Base-by-base conservation (phyloP, 2,888 invertebrate genomes). In the Ichneumoninae sp. region DNA sequence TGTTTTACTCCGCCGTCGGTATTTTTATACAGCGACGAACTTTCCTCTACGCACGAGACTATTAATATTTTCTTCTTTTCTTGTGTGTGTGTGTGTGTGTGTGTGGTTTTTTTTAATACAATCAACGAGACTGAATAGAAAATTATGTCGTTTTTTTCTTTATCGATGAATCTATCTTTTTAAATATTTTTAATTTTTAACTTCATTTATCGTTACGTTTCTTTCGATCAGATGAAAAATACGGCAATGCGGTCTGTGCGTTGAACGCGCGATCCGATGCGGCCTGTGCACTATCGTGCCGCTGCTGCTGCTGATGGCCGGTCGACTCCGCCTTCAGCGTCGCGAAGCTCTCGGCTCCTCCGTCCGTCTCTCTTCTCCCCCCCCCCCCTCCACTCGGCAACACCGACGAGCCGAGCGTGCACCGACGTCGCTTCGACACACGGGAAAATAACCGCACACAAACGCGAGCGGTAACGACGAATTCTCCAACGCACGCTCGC, bases 231-330 rank as follows among this genome's bases (percentile, higher is more conserved):
- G 75, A 81, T 33, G 74, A 75, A 83, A 85, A 90, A 88, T 90
- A 90, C 92, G 88, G 91, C 92, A 92, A 91, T 92, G 91, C 91
- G 90, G 91, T 87, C 90, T 66, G 75, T 66, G 75, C 87, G 87
- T 86, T 85, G 82, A 85, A 87, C 87, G 86, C 85, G 86, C 79
- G 82, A 85, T 83, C 79, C 79, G 78, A 69, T 87, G 89, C 88
- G 68, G 86, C 83, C 85, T 85, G 87, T 88, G 85, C 82, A 87
- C 86, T 91, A 87, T 86, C 88, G 88, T 81, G 70, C 68, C 74
- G 63, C 71, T 78, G 87, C 84, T 80, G 63, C 65, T 71, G 76
- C 16, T 78, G 68, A 40, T 68, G 60, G 47, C 60, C 47, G 70
- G 30, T 44, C 40, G 78, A 52, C 63, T 65, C 52, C 66, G 74